Evolutionary conservation across 2,113 vertebrate genomes (phyloP).

Genomic region (Anser brachyrhynchus): DNA sequence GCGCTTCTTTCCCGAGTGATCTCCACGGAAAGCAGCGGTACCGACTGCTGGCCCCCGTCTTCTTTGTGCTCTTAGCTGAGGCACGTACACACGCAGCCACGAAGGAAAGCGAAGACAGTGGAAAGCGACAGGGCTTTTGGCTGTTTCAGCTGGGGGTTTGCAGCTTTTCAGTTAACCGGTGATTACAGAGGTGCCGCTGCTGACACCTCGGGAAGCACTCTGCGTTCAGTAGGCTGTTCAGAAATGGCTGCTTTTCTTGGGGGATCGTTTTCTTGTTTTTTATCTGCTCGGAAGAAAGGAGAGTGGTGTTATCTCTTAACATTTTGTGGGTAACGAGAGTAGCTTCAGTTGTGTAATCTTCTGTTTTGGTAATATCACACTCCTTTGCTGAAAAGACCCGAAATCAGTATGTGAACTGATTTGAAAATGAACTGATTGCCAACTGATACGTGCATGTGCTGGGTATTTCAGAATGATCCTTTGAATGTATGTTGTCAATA

Average conservation of each 20-base stretch:
- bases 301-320: neutral
- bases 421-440: neutral
- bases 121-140: neutral
- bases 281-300: neutral
- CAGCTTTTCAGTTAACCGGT: neutral
- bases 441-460: neutral
- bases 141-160: rapidly evolving
- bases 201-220: neutral
- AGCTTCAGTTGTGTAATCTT: neutral
- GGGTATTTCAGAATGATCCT: neutral
- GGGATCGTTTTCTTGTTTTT: neutral
- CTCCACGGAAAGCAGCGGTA: neutral
- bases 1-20: no score
- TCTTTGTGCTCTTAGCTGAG: neutral
- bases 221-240: neutral
- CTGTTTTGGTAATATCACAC: neutral
- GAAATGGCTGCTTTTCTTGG: neutral
- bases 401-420: neutral
- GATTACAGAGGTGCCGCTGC: neutral
- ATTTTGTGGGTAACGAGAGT: neutral
- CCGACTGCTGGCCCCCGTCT: neutral
- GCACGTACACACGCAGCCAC: neutral
- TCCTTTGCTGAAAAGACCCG: neutral
- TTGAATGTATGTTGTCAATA: conserved; percentile 26
- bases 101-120: neutral